phyloP scores from a whole-genome alignment of 2,113 vertebrate genomes.

The Grantiella picta region DNA sequence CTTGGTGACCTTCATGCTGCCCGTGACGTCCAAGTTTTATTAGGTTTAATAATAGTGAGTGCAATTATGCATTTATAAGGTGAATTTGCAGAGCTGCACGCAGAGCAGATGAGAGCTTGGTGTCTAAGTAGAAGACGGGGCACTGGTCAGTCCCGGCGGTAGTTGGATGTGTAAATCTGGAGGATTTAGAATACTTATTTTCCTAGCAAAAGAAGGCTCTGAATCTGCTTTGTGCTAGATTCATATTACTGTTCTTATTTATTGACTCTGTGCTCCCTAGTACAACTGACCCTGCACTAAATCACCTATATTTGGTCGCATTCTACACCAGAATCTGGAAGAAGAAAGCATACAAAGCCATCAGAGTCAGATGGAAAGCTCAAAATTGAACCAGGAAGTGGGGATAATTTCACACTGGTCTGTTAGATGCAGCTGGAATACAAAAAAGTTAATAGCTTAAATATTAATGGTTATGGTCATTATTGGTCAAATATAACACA shows the following conservation, averaged over 20 bases:
- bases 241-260: not conserved
- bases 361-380: not conserved
- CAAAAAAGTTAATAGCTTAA: slow-evolving; percentile 5
- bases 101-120: not conserved
- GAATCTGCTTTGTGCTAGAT: not conserved
- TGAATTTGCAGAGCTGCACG: not conserved
- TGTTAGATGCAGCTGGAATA: not conserved
- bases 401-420: not conserved
- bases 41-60: not conserved
- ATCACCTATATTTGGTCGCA: not conserved
- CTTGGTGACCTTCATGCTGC: not conserved
- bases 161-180: not conserved
- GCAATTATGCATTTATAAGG: not conserved
- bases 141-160: not conserved
- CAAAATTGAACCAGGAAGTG: not conserved
- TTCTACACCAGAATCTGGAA: not conserved
- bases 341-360: not conserved
- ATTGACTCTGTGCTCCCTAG: not conserved
- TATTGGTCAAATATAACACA: not conserved
- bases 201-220: not conserved
- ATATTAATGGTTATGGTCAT: not conserved
- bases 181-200: not conserved
- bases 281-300: not conserved
- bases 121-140: not conserved
- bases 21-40: not conserved